Base-by-base conservation (phyloP, 2,113 vertebrate species). In the Pelusios castaneus region DNA sequence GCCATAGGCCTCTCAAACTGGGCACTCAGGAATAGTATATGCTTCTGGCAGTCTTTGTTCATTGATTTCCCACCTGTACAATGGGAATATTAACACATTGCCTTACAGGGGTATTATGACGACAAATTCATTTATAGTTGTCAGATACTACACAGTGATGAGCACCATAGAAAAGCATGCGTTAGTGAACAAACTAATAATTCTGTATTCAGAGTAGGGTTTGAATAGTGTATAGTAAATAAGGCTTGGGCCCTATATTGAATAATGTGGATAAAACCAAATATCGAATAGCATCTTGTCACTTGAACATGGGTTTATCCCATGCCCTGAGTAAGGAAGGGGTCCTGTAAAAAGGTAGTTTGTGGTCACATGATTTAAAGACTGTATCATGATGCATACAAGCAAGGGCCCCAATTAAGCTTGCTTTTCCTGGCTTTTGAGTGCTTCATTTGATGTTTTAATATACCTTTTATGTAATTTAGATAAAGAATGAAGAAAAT, bases 121-220 rank as follows among this genome's bases (percentile, higher is more conserved):
- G 58, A 2, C 29, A 25, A 11, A 85, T 2, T 47, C 31, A 67
- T 86, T 60, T 6, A 1, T 73, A 94, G 11, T 34, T 89, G 55
- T 54, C 1, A 67, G 67, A 12, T 81, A 13, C 83, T 6, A 47
- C 34, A 38, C 34, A 38, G 1, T 1, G 49, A 19, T 63, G 4
- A 55, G 56, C 75, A 85, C 31, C 38, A 38, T 80, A 51, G 43
- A 77, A 12, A 67, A 92, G 73, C 84, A 10, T 9, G 52, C 2
- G n/a, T n/a, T n/a, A n/a, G n/a, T n/a, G 60, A 93, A 84, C 52
- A 91, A 88, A 45, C 4, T 43, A 49, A 56, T 76, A 88, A 43
- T 21, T 86, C 45, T 82, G 2, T 84, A 2, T 29, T 91, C 2
- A 0, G 29, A n/a, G 80, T 38, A 31, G 3, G 45, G 87, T 82